phyloP scores from a whole-genome alignment of 2,888 invertebrate species.

The Galeruca laticollis region DNA sequence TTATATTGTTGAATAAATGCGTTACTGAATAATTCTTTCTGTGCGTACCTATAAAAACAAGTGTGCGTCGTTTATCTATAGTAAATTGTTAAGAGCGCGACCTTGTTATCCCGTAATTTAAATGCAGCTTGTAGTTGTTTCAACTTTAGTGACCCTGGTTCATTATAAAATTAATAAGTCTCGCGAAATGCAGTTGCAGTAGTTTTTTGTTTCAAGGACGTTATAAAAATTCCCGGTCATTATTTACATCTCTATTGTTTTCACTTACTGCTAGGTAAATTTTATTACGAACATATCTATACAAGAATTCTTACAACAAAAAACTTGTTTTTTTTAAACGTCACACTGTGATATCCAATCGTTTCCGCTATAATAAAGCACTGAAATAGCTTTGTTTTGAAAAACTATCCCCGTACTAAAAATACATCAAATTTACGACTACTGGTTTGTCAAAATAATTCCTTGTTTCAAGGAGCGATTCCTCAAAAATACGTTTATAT shows the following conservation, averaged over 20 bases:
- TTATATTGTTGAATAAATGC: too few species aligned
- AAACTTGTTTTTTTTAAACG: background rate
- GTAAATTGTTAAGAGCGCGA: background rate
- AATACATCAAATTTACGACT: constrained; percentile 39
- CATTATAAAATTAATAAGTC: background rate
- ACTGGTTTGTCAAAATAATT: constrained; percentile 38
- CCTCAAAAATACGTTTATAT: constrained; percentile 36
- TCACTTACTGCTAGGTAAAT: background rate
- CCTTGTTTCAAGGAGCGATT: constrained; percentile 39
- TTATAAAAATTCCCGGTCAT: background rate
- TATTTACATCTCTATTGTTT: background rate
- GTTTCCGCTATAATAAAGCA: constrained; percentile 2
- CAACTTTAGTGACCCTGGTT: background rate
- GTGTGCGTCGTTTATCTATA: background rate
- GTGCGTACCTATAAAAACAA: background rate
- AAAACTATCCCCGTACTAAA: constrained; percentile 35
- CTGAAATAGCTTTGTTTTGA: constrained; percentile 25
- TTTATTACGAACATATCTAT: background rate
- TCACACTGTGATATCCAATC: background rate
- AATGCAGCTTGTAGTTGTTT: background rate
- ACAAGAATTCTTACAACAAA: background rate
- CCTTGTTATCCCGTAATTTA: background rate
- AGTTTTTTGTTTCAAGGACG: background rate
- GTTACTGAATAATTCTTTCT: background rate
- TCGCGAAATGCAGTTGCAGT: background rate